Evolutionary conservation across 2,113 vertebrate genomes (phyloP), one percentile per base, ranked within the genome.

Genomic region (Antidorcas marsupialis): DNA sequence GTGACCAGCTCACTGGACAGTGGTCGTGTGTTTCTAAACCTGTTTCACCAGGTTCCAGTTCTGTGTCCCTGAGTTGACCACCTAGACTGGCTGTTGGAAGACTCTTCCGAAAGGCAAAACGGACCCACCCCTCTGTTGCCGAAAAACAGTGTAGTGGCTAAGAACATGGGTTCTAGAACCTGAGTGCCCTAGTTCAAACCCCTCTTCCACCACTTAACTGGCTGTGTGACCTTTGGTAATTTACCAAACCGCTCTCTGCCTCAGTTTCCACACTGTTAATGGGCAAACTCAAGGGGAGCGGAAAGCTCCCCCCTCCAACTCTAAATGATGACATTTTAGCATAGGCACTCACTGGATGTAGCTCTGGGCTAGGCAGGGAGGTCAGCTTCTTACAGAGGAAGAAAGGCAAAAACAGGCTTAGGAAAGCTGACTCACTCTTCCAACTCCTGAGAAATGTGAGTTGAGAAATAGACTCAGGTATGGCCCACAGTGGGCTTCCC

Each of bases 291-390:
- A 28, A n/a, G 81, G 39, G 52, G 7, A 28, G 25, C 79, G 21
- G 71, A 36, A 76, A 16, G 4, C 28, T 33, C 16, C 17, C 21
- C 19, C 2, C 6, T 2, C 7, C 3, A 36, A 2, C 16, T 88
- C 39, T 52, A 89, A 81, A 55, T 64, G 47, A 87, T 1, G 13
- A 52, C 91, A 25, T 36, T 78, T 33, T 17, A 86, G 21, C 1
- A 0, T 27, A 45, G 7, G 0, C 11, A 47, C 2, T 27, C 0
- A 0, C n/a, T 2, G 11, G 64, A 30, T 39, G 17, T 39, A 0
- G 0, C 30, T 60, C 74, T 55, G 17, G 47, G 60, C 43, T 13
- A n/a, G 60, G 12, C 17, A 43, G 0, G 0, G 16, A 28, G 21
- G 23, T 64, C 62, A 79, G 25, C 43, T 33, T 39, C 23, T 89